phyloP scores from a whole-genome alignment of 2,888 invertebrate genomes.

The Venusia cambrica region DNA sequence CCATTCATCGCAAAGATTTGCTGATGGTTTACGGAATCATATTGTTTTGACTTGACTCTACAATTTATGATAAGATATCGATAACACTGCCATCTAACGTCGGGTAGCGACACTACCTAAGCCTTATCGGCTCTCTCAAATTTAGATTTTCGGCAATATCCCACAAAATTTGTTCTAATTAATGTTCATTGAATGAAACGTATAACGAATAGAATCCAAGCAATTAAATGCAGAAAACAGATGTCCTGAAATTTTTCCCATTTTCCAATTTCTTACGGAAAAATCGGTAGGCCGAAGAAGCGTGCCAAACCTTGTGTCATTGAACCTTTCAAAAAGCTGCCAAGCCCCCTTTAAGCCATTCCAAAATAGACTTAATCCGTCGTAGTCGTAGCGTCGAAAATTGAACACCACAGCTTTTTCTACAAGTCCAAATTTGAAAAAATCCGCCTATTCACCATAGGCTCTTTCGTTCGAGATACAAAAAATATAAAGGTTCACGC shows the following conservation, averaged over 20 bases:
- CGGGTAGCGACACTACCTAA: constrained; percentile 62
- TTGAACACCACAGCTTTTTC: constrained; percentile 36
- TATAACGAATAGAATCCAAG: too few species aligned
- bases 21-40: too few species aligned
- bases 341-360: constrained; percentile 34
- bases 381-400: constrained; percentile 41
- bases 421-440: constrained; percentile 63
- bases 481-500: constrained; percentile 66
- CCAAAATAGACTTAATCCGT: constrained; percentile 48
- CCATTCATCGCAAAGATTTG: too few species aligned
- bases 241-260: constrained; percentile 63
- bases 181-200: too few species aligned
- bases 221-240: constrained; percentile 37
- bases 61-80: constrained; percentile 13
- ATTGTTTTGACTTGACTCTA: too few species aligned
- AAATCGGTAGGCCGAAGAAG: constrained; percentile 61
- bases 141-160: constrained; percentile 49
- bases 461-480: constrained; percentile 61
- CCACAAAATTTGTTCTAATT: too few species aligned
- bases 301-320: constrained; percentile 75
- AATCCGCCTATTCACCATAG: constrained; percentile 49
- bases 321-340: constrained; percentile 70
- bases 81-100: constrained; percentile 60
- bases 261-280: constrained; percentile 57
- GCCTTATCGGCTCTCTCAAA: too few species aligned